A percentile compares a stretch with the other conserved stretches of the same genome.
phyloP scores from a whole-genome alignment of 2,797 vertebrate genomes.

The Agapornis canus region DNA sequence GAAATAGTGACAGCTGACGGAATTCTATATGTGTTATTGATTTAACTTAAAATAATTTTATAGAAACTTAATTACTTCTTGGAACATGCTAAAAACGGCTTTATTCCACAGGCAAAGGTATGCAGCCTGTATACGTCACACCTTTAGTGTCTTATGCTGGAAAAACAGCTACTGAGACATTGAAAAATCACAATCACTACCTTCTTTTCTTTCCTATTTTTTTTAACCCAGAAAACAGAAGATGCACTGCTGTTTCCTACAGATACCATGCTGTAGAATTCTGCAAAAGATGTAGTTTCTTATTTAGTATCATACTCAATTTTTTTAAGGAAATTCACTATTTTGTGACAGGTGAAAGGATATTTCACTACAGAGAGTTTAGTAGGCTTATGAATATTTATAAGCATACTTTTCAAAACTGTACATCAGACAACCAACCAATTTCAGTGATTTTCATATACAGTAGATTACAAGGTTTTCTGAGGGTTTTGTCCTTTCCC shows the following conservation, averaged over 20 bases:
- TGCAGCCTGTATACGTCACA: neutral
- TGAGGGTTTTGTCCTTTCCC: neutral
- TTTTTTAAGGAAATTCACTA: neutral
- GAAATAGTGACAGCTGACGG: neutral
- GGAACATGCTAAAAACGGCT: neutral
- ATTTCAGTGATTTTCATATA: neutral
- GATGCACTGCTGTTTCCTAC: neutral
- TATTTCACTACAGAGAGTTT: neutral
- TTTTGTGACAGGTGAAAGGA: neutral
- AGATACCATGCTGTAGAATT: neutral
- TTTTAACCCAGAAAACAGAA: neutral
- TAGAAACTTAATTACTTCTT: neutral
- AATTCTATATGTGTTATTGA: neutral
- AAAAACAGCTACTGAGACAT: neutral
- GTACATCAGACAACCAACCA: neutral
- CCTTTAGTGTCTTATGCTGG: neutral
- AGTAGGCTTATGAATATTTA: neutral
- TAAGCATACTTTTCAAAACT: neutral
- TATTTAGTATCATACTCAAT: neutral
- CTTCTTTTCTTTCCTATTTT: neutral
- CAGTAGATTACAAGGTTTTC: neutral
- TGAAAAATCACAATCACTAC: neutral
- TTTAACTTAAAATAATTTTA: neutral
- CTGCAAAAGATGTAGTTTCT: neutral
- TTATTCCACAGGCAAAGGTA: neutral